phyloP scores from a whole-genome alignment of 2,888 invertebrate species.

The Gisinianus flammeolus region DNA sequence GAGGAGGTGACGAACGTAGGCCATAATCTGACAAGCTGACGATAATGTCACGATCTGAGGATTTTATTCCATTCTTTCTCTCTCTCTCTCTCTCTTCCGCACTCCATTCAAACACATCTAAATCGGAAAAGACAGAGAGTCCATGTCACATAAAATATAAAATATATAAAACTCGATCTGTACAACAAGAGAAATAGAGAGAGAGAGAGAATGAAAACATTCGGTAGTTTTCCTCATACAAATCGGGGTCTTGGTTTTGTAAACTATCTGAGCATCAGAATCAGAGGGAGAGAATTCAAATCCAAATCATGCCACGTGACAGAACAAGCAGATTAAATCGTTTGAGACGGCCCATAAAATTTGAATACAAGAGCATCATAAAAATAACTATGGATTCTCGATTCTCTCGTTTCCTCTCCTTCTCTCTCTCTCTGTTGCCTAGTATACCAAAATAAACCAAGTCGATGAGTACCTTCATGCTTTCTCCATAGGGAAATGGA shows the following conservation, averaged over 20 bases:
- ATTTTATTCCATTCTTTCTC: conserved; percentile 3
- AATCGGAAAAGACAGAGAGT: neutral
- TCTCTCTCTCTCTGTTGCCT: neutral
- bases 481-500: no score
- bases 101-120: neutral
- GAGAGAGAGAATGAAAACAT: no score
- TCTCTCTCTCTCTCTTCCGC: neutral
- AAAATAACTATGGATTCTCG: neutral
- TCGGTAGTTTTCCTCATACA: neutral
- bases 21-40: conserved; percentile 24
- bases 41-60: conserved; percentile 28
- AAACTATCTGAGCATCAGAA: no score
- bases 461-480: no score
- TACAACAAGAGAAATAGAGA: neutral
- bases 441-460: neutral
- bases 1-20: conserved; percentile 2
- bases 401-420: neutral
- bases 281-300: no score
- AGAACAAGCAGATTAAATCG: no score
- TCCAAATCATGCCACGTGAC: no score
- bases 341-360: conserved; percentile 28
- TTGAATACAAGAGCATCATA: conserved; percentile 14
- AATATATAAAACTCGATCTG: neutral
- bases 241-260: neutral
- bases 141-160: neutral